Evolutionary conservation across 2,797 vertebrate genomes (phyloP).

Genomic region (Trematocara caparti): DNA sequence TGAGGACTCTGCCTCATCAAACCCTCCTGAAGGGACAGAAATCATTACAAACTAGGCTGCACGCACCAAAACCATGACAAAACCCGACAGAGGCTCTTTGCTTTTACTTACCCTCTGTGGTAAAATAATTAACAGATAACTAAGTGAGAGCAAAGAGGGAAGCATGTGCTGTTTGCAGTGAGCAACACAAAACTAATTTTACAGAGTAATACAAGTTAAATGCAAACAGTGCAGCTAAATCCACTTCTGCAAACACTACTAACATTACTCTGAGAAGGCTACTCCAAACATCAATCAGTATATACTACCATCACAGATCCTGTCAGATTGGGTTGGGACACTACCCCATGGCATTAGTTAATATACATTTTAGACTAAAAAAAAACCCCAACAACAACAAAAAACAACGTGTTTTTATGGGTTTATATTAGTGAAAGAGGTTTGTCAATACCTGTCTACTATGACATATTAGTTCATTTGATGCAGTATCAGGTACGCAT

Average conservation of each 20-base stretch:
- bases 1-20: constrained; percentile 48
- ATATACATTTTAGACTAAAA: background rate
- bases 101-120: background rate
- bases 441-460: background rate
- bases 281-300: background rate
- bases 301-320: background rate
- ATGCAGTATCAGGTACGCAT: background rate
- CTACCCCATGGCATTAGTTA: background rate
- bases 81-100: background rate
- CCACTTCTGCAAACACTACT: background rate
- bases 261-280: background rate
- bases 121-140: background rate
- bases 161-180: background rate
- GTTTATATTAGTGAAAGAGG: background rate
- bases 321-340: background rate
- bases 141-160: background rate
- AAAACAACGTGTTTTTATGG: background rate
- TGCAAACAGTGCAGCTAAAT: background rate
- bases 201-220: background rate
- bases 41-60: background rate
- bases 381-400: no score
- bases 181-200: background rate
- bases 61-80: background rate
- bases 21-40: constrained; percentile 26
- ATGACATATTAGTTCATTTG: background rate